Evolutionary conservation across 2,113 vertebrate species (phyloP).

Genomic region (Pipra filicauda): DNA sequence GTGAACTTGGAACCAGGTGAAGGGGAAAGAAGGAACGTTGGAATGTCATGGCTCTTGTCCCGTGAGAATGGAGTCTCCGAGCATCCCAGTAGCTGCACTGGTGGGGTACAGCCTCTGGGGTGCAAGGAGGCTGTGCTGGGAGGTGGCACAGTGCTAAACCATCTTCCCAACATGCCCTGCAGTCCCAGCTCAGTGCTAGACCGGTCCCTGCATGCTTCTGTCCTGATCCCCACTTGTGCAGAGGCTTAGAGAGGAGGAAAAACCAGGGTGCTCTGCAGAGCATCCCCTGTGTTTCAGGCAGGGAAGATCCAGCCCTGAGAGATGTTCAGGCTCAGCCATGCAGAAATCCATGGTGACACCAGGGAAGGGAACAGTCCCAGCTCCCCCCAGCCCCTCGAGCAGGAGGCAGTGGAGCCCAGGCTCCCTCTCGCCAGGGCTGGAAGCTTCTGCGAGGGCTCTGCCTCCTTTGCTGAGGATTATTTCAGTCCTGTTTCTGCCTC

Average conservation of each 20-base stretch:
- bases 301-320: not conserved
- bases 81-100: accelerated
- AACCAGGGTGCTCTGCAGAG: not conserved
- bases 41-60: accelerated
- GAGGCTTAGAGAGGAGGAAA: not conserved
- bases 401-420: not conserved
- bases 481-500: not conserved
- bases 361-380: not conserved
- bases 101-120: not conserved
- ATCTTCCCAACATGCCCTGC: not conserved
- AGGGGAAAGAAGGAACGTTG: not conserved
- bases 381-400: accelerated
- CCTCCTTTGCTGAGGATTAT: not conserved
- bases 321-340: not conserved
- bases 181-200: not conserved
- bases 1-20: accelerated
- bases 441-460: not conserved
- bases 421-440: not conserved
- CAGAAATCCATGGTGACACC: accelerated
- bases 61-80: accelerated
- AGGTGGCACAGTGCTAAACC: not conserved
- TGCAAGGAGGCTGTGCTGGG: not conserved
- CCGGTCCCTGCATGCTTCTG: not conserved
- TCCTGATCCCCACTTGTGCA: not conserved
- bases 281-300: not conserved